A percentile compares a stretch with the other conserved stretches of the same genome.
Evolutionary conservation across 2,113 vertebrate genomes (phyloP).

Genomic region (Herpailurus yagouaroundi): DNA sequence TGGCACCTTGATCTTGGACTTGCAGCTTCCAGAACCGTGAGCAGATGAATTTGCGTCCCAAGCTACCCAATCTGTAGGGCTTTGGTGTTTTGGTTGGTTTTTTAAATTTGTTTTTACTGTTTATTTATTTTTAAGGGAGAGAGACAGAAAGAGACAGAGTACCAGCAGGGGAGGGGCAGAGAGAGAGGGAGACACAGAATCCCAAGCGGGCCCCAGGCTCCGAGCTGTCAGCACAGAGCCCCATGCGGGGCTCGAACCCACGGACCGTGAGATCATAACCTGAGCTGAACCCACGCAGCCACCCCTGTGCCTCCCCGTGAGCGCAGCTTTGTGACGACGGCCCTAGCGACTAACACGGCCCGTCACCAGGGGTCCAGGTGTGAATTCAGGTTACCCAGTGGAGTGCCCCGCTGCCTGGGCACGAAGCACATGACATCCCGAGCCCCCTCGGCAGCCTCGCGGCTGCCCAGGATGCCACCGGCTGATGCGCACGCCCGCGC

Average conservation of each 20-base stretch:
- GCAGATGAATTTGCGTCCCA: neutral
- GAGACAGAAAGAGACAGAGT: too few relatives aligned
- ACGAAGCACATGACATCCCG: neutral
- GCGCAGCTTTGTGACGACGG: neutral
- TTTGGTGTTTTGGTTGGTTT: neutral
- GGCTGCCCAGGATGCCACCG: neutral
- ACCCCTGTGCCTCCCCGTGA: too few relatives aligned
- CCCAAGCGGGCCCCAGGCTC: too few relatives aligned
- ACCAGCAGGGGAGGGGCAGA: too few relatives aligned
- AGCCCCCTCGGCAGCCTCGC: neutral
- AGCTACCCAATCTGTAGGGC: neutral
- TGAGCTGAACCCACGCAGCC: too few relatives aligned
- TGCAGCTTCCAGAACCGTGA: neutral
- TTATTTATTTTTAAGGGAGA: too few relatives aligned
- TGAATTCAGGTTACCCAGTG: neutral
- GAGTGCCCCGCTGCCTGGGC: neutral
- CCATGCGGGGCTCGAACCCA: too few relatives aligned
- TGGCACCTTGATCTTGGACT: neutral
- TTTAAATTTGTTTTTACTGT: neutral
- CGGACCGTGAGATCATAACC: too few relatives aligned
- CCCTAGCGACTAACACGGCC: neutral
- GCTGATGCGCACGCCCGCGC: neutral
- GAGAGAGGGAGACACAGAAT: too few relatives aligned
- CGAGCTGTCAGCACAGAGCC: too few relatives aligned
- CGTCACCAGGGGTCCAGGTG: neutral